Evolutionary conservation across 37 sponge, comb jelly and placozoan genomes (phyloP), one percentile per base, ranked within the genome.

Genomic region (Spongilla lacustris): DNA sequence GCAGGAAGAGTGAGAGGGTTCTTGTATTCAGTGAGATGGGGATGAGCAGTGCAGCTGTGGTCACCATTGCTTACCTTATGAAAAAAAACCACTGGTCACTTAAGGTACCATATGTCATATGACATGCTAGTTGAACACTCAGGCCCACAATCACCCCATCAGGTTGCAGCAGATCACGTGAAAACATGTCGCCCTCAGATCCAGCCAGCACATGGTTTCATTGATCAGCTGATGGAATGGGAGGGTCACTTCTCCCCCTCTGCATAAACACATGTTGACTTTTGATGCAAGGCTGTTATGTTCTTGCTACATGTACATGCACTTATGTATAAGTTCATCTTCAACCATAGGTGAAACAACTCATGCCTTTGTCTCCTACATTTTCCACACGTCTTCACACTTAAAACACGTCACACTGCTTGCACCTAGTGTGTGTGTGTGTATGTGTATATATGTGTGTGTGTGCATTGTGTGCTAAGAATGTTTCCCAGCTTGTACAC

Each of bases 51-150:
- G 75, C 88, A 33, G 92, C 92, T 0, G 80, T 87, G 22, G 81
- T 74, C 36, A 75, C 85, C 32, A 87, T 89, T 14, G 96, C 93
- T 25, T 96, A 93, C 69, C 93, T 92, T 46, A 96, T 96, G 76
- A 87, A 93, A 76, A 81, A 72, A 36, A 89, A 89, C 68, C 88
- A 92, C 30, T 89, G 89, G 88, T 89, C 81, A 27, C 30, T 93
- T 29, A 84, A 96, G 90, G 96, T 96, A 31, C 23, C 68, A 81
- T 29, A 73, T 31, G n/a, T n/a, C n/a, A 34, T 78, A 58, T 32
- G 6, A 71, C n/a, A 21, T n/a, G 28, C 80, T 73, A 8, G 4
- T 25, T 41, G 6, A 41, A 41, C 58, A 19, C 19, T 6, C 19
- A 4, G 1, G 1, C 21, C 58, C 58, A 17, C 24, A 14, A 23